Base-by-base conservation (phyloP, 2,113 vertebrate genomes). In the Taurulus bubalis region DNA sequence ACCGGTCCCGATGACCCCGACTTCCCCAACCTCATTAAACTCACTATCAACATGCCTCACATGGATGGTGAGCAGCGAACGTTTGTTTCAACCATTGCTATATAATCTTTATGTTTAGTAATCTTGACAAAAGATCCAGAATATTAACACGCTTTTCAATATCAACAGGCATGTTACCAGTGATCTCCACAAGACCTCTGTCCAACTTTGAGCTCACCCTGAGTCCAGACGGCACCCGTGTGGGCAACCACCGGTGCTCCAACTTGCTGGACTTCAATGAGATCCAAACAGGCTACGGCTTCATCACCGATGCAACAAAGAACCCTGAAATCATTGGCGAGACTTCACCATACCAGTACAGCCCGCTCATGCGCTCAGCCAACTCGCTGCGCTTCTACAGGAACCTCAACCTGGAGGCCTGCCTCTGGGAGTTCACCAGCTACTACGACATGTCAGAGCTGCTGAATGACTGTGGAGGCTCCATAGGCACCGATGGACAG, bases 181-280 rank as follows among this genome's bases (percentile, higher is more conserved):
- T 96, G 49, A 95, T 96, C 87, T 96, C 96, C 81, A 96, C 95
- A 0, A 80, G 88, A 66, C 94, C 95, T 1, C 86, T 97, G 68
- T 95, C 96, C 72, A 96, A 95, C 91, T 96, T 97, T 20, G 95
- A 96, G 91, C 93, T 97, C 70, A 96, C 92, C 0, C 94, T 97
- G 68, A 96, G 96, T 80, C 95, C 95, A 0, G 95, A 96, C 2
- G 94, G 96, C 42, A 95, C 96, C 1, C 92, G 94, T 0, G 95
- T 96, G 65, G 96, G 95, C 15, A 96, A 96, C 89, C 96, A 96
- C 85, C 96, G 94, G 82, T 96, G 96, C 88, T 97, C 96, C 84
- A 97, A 95, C 87, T 92, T 97, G 45, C 89, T 96, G 80, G 96
- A 96, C 87, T 95, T 95, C 79, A 96, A 95, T 42, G 95, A 97